These are phyloP conservation scores for Motacilla tschutschensis DNA, from an alignment of 2,113 vertebrate species.

Conservation along the genomic window DNA sequence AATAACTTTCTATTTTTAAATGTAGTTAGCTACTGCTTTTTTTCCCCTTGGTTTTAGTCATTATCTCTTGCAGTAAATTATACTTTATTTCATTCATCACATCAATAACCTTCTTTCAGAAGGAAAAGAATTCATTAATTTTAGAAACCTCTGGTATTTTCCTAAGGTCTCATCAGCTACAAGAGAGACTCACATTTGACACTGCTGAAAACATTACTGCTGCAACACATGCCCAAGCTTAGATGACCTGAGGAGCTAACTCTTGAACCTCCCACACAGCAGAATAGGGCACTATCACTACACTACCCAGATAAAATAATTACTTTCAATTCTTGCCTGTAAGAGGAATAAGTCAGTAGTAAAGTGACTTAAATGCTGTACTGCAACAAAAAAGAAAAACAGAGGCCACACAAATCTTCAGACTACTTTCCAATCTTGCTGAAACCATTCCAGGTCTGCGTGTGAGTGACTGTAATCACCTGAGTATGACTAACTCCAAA, in stretches of 20 bases:
- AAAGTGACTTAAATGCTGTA: neutral
- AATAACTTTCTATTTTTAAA: constrained; percentile 40
- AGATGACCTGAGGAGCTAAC: fast-evolving
- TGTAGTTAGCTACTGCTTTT: neutral
- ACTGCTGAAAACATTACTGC: neutral
- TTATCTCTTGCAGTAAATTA: constrained; percentile 26
- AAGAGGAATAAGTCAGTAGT: neutral
- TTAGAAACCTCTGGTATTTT: constrained; percentile 5
- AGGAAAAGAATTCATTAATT: neutral
- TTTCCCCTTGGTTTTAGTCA: neutral
- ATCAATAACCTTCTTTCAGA: neutral
- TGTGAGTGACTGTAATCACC: neutral
- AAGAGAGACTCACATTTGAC: neutral
- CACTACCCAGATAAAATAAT: neutral
- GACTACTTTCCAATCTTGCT: neutral
- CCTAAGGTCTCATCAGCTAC: neutral
- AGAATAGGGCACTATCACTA: neutral
- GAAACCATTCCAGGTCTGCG: neutral
- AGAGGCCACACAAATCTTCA: neutral
- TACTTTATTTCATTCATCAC: constrained; percentile 16
- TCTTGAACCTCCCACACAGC: neutral
- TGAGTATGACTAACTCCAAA: neutral
- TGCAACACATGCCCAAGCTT: neutral
- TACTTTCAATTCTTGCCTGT: neutral
- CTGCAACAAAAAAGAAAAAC: neutral